Evolutionary conservation across 2,888 invertebrate genomes (phyloP).

Genomic region (Calliphora vomitoria): DNA sequence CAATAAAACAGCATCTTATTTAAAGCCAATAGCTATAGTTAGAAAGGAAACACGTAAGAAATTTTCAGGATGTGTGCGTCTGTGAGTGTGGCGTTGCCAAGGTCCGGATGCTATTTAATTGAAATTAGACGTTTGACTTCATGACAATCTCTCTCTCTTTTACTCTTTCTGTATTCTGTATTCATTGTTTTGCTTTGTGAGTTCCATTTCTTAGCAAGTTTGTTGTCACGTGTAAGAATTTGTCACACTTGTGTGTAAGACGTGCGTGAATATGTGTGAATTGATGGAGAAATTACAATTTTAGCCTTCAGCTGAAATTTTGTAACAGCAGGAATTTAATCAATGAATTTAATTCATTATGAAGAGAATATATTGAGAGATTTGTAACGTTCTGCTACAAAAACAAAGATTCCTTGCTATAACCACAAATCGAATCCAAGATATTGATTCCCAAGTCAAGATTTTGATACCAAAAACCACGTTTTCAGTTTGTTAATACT

Average conservation of each 20-base stretch:
- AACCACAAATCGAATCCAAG: too few relatives aligned
- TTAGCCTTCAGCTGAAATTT: not conserved
- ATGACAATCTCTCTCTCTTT: not conserved
- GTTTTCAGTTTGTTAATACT: too few relatives aligned
- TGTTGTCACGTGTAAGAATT: slow-evolving; percentile 25
- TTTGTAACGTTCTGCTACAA: not conserved
- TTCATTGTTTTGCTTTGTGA: not conserved
- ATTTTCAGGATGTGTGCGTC: not conserved
- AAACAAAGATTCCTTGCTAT: too few relatives aligned
- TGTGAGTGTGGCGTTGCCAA: not conserved
- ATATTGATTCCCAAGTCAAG: too few relatives aligned
- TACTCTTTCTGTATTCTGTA: not conserved
- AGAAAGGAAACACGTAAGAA: slow-evolving; percentile 3
- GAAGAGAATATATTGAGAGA: not conserved
- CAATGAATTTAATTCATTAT: not conserved
- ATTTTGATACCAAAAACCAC: too few relatives aligned
- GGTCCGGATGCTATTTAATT: slow-evolving; percentile 15
- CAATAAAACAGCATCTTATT: not conserved
- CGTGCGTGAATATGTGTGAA: not conserved
- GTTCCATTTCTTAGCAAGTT: not conserved
- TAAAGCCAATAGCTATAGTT: too few relatives aligned
- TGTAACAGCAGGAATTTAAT: not conserved
- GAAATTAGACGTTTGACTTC: not conserved
- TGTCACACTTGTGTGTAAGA: slow-evolving; percentile 33
- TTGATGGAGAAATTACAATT: not conserved